Evolutionary conservation across 2,797 vertebrate genomes (phyloP).

Genomic region (Adelosebastes latens): DNA sequence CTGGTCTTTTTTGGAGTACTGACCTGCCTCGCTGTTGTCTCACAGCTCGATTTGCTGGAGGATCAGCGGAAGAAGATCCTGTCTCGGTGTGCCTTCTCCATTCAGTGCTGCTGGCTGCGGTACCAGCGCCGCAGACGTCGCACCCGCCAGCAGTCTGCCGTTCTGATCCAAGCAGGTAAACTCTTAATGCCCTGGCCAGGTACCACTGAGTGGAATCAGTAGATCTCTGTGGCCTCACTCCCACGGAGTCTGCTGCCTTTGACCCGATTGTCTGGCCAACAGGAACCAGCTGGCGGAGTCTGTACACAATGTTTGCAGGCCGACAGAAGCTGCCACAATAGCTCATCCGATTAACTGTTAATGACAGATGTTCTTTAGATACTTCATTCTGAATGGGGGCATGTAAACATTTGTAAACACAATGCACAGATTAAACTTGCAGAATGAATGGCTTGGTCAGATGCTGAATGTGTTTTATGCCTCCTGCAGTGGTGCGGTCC

Average conservation of each 20-base stretch:
- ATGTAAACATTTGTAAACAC: background rate
- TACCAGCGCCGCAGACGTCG: conserved; percentile 74
- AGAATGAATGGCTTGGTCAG: background rate
- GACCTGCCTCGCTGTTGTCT: conserved; percentile 30
- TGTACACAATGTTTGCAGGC: conserved; percentile 19
- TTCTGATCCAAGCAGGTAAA: conserved; percentile 93
- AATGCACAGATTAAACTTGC: background rate
- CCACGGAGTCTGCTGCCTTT: conserved; percentile 12
- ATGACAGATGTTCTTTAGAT: conserved; percentile 15
- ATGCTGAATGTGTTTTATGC: conserved; percentile 8
- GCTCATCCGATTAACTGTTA: conserved; percentile 27
- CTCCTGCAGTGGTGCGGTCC: conserved; percentile 83
- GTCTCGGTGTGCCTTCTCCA: conserved; percentile 85
- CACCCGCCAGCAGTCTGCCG: conserved; percentile 77
- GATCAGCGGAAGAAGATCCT: conserved; percentile 79
- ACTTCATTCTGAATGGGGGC: background rate
- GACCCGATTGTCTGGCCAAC: conserved; percentile 39
- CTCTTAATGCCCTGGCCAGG: conserved; percentile 18
- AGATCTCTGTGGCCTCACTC: conserved; percentile 12
- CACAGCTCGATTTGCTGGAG: conserved; percentile 91
- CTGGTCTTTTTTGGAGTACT: conserved; percentile 5
- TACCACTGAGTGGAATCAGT: background rate
- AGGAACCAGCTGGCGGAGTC: conserved; percentile 48
- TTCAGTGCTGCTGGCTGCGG: conserved; percentile 92
- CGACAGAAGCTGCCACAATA: background rate